phyloP scores from a whole-genome alignment of 2,888 invertebrate species.

The Rotaria sp. region DNA sequence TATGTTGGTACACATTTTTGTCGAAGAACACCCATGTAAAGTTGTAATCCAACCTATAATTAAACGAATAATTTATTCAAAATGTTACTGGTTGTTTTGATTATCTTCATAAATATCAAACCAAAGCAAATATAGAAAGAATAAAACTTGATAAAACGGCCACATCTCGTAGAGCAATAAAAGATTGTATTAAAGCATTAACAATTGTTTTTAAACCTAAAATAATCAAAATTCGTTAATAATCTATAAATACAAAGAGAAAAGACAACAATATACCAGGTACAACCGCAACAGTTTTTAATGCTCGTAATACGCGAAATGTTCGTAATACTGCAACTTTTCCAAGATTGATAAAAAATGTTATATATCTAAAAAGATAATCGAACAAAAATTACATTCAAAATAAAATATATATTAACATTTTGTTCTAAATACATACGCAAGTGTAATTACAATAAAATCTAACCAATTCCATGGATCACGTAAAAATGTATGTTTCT shows the following conservation, averaged over 20 bases:
- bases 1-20: slow-evolving; percentile 34
- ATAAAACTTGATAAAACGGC: slow-evolving; percentile 98
- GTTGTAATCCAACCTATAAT: slow-evolving; percentile 58
- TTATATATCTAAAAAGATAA: slow-evolving; percentile 74
- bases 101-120: slow-evolving; percentile 52
- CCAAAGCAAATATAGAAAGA: slow-evolving; percentile 91
- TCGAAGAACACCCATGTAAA: slow-evolving; percentile 34
- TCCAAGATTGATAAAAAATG: slow-evolving; percentile 95
- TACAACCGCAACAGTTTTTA: slow-evolving; percentile 98
- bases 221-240: slow-evolving; percentile 16
- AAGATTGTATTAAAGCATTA: slow-evolving; percentile 97
- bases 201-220: slow-evolving; percentile 97
- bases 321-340: slow-evolving; percentile 98
- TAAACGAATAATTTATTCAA: neutral
- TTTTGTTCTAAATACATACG: slow-evolving; percentile 63
- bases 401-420: slow-evolving; percentile 4
- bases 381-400: no score
- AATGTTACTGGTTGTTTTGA: neutral
- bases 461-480: no score
- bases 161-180: slow-evolving; percentile 97
- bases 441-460: slow-evolving; percentile 99
- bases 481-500: slow-evolving; percentile 99
- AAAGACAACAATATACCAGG: slow-evolving; percentile 69
- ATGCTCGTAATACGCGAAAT: slow-evolving; percentile 94
- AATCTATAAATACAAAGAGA: no score